Base-by-base conservation (phyloP, 2,888 invertebrate species). In the Bibio marci region DNA sequence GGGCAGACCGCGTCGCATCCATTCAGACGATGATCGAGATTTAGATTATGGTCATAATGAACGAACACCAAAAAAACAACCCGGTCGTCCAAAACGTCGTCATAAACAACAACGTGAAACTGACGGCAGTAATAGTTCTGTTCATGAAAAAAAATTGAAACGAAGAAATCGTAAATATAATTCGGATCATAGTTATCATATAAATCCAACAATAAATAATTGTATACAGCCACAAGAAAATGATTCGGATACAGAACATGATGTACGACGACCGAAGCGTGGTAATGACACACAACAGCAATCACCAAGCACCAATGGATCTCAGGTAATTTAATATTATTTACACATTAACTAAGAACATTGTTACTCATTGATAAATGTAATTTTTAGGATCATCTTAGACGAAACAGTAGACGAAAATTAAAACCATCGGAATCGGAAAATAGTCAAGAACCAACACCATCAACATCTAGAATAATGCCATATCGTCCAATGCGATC, bases 1-100 rank as follows among this genome's bases (percentile, higher is more conserved):
- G 45, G 22, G 48, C 41, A 36, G 44, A 38, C 14, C 41, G 8
- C 39, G 43, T 30, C 39, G 35, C 25, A 38, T 34, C 22, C 43
- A 42, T 28, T 46, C 49, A 14, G 48, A 50, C 38, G 52, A 48
- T 40, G 52, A 50, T 28, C 49, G 50, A 39, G 45, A 49, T 38
- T 48, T 45, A 26, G 46, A 46, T 10, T 45, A 47, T 36, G 40
- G 37, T 39, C 47, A 47, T 22, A 22, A 22, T 22, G 22, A 22
- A 22, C 22, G 8, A 22, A 22, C 22, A 8, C 22, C 22, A 22
- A 22, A 22, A 22, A 22, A 8, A 22, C 22, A 8, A 6, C 22
- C 5, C 8, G 22, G 22, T 6, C 22, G 22, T 22, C 22, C 22
- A 22, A 22, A 22, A 22, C 22, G 22, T 6, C 22, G 8, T 22